phyloP scores from a whole-genome alignment of 2,888 invertebrate species.

The Melikaiella ostensackeni region DNA sequence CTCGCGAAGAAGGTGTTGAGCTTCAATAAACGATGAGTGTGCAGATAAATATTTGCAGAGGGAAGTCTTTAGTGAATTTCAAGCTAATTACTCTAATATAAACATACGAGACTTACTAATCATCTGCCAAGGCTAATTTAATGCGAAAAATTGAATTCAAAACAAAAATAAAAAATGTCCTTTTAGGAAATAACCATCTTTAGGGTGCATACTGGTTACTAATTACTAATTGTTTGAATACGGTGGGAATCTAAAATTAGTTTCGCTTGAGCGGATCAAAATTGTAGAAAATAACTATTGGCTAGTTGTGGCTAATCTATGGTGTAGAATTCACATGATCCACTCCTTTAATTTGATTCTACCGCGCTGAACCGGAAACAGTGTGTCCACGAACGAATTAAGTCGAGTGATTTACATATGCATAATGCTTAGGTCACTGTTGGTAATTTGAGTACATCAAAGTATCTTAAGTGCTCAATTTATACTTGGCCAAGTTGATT shows the following conservation, averaged over 20 bases:
- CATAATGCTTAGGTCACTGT: background rate
- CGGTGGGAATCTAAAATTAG: background rate
- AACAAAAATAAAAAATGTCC: no score
- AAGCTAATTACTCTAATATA: background rate
- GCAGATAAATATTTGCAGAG: background rate
- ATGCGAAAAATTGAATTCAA: background rate
- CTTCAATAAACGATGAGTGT: background rate
- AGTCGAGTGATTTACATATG: background rate
- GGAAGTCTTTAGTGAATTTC: background rate
- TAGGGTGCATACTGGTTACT: background rate
- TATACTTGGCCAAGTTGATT: slow-evolving; percentile 1
- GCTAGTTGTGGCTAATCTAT: background rate
- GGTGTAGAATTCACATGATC: background rate
- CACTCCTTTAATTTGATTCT: slow-evolving; percentile 3
- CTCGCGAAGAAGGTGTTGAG: background rate
- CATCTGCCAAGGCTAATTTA: background rate
- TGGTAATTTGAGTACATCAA: slow-evolving; percentile 10
- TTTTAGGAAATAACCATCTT: background rate
- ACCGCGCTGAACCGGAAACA: background rate
- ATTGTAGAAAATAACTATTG: background rate
- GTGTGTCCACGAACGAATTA: background rate
- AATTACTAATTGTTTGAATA: background rate
- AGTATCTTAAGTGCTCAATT: slow-evolving; percentile 6
- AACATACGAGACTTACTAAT: background rate
- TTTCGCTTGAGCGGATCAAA: background rate